A percentile compares a stretch with the other conserved stretches of the same genome.
Conservation (phyloP, 1,140 invertebrate genomes). For the Propsilocerus akamusi region DNA sequence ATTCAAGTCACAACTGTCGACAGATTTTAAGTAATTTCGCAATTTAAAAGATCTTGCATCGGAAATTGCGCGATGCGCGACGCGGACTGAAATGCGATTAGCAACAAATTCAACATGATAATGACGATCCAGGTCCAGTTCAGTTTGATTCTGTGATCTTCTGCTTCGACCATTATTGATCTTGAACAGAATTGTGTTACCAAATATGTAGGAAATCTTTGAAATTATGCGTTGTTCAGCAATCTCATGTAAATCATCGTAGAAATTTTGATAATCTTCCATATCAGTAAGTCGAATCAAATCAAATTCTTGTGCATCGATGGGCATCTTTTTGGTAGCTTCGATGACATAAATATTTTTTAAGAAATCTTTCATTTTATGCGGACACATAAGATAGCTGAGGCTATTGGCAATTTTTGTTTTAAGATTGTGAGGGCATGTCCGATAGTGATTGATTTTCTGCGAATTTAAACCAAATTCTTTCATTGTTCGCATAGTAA, state of each 20-base stretch:
- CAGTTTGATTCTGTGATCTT: neutral
- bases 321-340: neutral
- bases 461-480: neutral
- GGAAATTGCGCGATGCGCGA: neutral
- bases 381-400: neutral
- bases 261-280: neutral
- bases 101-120: neutral
- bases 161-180: neutral
- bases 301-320: neutral
- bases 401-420: neutral
- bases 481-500: neutral
- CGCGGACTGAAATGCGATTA: neutral
- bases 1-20: neutral
- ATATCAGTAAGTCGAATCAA: neutral
- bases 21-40: neutral
- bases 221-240: neutral
- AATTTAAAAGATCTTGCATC: neutral
- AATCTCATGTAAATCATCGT: neutral
- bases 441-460: neutral
- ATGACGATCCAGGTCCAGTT: neutral
- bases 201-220: neutral
- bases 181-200: neutral
- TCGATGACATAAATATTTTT: neutral
- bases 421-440: neutral
- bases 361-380: neutral